Conservation (phyloP, 2,113 vertebrate species). For the Lota lota region DNA sequence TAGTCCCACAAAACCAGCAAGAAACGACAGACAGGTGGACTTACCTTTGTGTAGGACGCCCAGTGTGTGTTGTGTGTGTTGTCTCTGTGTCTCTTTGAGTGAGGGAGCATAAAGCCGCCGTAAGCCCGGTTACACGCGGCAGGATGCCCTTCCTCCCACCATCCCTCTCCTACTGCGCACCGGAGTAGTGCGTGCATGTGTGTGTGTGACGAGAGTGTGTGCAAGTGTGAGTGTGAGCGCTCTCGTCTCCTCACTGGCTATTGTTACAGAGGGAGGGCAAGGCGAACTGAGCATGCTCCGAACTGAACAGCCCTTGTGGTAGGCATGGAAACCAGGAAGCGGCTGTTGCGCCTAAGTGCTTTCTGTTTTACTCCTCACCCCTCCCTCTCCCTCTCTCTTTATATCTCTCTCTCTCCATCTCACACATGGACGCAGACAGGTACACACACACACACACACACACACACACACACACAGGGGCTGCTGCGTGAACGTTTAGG, state of each 20-base stretch:
- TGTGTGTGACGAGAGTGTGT: background rate
- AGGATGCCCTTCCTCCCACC: slow-evolving; percentile 51
- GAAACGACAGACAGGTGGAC: slow-evolving; percentile 7
- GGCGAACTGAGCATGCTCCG: slow-evolving; percentile 70
- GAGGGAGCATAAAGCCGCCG: background rate
- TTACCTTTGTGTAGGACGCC: slow-evolving; percentile 46
- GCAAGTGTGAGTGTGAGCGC: slow-evolving; percentile 7
- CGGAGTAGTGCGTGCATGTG: slow-evolving; percentile 36
- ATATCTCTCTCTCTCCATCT: background rate
- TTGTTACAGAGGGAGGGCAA: slow-evolving; percentile 54
- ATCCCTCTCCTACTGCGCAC: slow-evolving; percentile 55
- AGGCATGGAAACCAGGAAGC: slow-evolving; percentile 63
- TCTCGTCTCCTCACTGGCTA: slow-evolving; percentile 52
- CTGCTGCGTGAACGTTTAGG: slow-evolving; percentile 33
- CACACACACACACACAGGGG: slow-evolving; percentile 34
- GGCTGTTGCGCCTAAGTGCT: slow-evolving; percentile 27
- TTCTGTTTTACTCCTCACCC: background rate
- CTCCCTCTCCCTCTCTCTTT: background rate
- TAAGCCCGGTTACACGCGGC: slow-evolving; percentile 37
- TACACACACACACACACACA: slow-evolving; percentile 22
- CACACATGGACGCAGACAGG: too few relatives aligned
- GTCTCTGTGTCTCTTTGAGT: background rate
- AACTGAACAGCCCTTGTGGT: slow-evolving; percentile 56
- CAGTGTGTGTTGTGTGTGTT: slow-evolving; percentile 5
- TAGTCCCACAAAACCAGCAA: too few relatives aligned